A percentile compares a stretch with the other conserved stretches of the same genome.
Evolutionary conservation across 1,140 invertebrate genomes (phyloP).

Genomic region (Trigoniulus corallinus): DNA sequence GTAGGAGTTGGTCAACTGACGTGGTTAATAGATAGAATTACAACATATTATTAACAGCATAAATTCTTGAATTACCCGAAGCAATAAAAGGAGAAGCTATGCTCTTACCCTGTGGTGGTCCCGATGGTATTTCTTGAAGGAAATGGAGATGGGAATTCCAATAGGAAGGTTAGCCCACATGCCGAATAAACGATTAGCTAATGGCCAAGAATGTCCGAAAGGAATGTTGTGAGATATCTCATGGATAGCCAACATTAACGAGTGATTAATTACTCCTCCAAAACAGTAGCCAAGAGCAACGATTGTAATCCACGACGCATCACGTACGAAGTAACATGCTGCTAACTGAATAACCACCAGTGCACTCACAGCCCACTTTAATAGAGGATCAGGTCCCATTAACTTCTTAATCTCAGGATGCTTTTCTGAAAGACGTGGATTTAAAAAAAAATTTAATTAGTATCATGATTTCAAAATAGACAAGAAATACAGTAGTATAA

Average conservation of each 20-base stretch:
- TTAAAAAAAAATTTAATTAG: too few species aligned
- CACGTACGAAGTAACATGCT: conserved; percentile 60
- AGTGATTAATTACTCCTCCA: conserved; percentile 96
- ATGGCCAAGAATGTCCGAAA: conserved; percentile 72
- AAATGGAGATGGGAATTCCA: conserved; percentile 83
- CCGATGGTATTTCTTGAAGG: conserved; percentile 96
- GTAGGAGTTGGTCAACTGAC: too few species aligned
- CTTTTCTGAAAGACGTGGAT: conserved; percentile 76
- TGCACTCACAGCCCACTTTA: conserved; percentile 73
- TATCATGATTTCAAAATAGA: too few species aligned
- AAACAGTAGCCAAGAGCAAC: conserved; percentile 73
- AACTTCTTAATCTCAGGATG: conserved; percentile 92
- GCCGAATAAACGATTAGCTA: conserved; percentile 72
- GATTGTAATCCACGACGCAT: conserved; percentile 55
- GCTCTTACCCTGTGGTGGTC: conserved; percentile 88
- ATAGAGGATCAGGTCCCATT: conserved; percentile 78
- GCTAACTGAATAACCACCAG: conserved; percentile 71
- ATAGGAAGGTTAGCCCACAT: conserved; percentile 94
- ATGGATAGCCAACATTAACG: conserved; percentile 89
- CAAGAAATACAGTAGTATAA: too few species aligned
- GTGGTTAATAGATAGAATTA: too few species aligned
- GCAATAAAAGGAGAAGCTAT: too few species aligned
- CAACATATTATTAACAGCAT: conserved; percentile 5
- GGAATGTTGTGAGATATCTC: conserved; percentile 95
- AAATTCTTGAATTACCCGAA: not conserved